Evolutionary conservation across 2,797 vertebrate genomes (phyloP).

Genomic region (Helicolenus hilgendorfi): DNA sequence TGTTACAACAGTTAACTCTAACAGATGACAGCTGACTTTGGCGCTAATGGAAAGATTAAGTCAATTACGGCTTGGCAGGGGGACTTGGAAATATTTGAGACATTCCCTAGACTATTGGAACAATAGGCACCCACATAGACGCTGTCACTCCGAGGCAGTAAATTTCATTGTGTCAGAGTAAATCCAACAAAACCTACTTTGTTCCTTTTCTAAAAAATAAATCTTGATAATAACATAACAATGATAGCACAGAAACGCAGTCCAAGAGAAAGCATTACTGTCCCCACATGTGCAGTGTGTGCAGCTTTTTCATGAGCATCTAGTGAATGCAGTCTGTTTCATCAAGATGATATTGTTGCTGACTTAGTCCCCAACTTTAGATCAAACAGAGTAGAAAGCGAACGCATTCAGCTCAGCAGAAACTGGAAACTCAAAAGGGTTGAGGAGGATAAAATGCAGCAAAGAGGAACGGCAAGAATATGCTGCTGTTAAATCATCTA

Average conservation of each 20-base stretch:
- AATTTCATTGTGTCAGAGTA: constrained; percentile 29
- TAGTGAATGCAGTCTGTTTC: constrained; percentile 24
- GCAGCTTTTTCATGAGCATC: constrained; percentile 48
- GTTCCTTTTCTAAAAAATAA: constrained; percentile 26
- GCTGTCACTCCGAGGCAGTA: constrained; percentile 37
- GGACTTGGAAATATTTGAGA: constrained; percentile 75
- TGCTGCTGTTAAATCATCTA: not conserved
- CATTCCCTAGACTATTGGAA: constrained; percentile 71
- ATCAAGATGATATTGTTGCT: constrained; percentile 42
- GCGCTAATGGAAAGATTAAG: constrained; percentile 84
- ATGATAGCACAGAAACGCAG: constrained; percentile 1
- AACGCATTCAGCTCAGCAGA: constrained; percentile 32
- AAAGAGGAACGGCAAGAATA: not conserved
- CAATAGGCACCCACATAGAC: constrained; percentile 40
- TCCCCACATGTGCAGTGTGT: constrained; percentile 51
- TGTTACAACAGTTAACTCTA: constrained; percentile 82
- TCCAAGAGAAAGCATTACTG: constrained; percentile 23
- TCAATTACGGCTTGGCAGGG: constrained; percentile 83
- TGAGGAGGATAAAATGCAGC: not conserved
- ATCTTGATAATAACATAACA: constrained; percentile 36
- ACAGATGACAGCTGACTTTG: constrained; percentile 81
- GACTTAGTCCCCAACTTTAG: constrained; percentile 53
- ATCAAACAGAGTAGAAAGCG: constrained; percentile 35
- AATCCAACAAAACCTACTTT: constrained; percentile 33
- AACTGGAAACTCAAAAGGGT: constrained; percentile 9